Percentiles rank a stretch among this genome's conserved stretches.
Conservation (phyloP, 2,113 vertebrate genomes). For the Murina feae region DNA sequence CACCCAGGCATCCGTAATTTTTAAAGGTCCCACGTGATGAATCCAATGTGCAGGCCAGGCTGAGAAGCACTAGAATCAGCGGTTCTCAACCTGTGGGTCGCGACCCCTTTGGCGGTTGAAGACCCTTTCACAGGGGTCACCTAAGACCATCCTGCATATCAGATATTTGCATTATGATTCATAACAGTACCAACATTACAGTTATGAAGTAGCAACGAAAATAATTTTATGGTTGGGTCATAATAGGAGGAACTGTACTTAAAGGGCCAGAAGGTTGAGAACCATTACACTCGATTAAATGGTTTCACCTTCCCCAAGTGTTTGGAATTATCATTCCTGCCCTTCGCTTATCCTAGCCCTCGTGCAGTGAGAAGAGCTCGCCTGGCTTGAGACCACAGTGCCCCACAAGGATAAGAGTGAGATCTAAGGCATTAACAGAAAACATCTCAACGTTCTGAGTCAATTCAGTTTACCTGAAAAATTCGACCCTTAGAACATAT, state of each 20-base stretch:
- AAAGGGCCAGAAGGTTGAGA: too few species aligned
- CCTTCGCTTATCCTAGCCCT: background rate
- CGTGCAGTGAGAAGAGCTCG: background rate
- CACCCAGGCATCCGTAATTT: background rate
- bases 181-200: too few species aligned
- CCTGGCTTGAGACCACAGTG: background rate
- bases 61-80: background rate
- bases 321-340: background rate
- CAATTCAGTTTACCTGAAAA: background rate
- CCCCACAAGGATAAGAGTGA: background rate
- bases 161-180: too few species aligned
- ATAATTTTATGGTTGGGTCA: too few species aligned
- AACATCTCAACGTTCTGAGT: background rate
- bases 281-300: too few species aligned
- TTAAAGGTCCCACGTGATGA: background rate
- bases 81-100: too few species aligned
- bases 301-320: background rate
- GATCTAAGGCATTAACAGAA: background rate
- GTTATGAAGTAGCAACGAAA: too few species aligned
- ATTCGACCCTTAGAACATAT: background rate
- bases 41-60: background rate
- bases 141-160: too few species aligned
- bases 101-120: too few species aligned
- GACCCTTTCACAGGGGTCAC: too few species aligned
- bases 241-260: too few species aligned